phyloP scores from a whole-genome alignment of 1,140 invertebrate genomes.

The Heliothis subflexa region DNA sequence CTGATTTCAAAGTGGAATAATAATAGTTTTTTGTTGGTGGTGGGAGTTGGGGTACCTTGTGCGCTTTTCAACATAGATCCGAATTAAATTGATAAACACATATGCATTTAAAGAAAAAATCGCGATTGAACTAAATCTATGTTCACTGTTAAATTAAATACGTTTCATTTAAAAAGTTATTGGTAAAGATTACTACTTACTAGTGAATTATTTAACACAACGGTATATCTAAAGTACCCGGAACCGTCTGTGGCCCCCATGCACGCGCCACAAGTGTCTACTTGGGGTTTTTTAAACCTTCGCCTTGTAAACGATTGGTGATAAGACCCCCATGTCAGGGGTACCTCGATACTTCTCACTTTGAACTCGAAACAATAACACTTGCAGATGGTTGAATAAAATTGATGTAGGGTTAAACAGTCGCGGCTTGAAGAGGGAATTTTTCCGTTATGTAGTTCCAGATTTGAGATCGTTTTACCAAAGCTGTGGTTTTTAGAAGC shows the following conservation, averaged over 20 bases:
- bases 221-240: conserved; percentile 37
- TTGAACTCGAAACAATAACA: conserved; percentile 5
- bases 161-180: too few relatives aligned
- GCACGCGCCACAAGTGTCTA: conserved; percentile 65
- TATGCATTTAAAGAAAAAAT: too few relatives aligned
- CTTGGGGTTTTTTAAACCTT: conserved; percentile 64
- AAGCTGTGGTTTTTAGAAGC: too few relatives aligned
- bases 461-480: too few relatives aligned
- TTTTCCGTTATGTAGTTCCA: too few relatives aligned
- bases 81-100: background rate
- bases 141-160: too few relatives aligned
- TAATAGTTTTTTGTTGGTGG: conserved; percentile 15
- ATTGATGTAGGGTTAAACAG: too few relatives aligned
- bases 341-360: conserved; percentile 57
- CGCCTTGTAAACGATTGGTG: conserved; percentile 48
- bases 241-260: conserved; percentile 63
- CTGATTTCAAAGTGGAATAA: conserved; percentile 35
- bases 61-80: background rate
- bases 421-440: too few relatives aligned
- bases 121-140: too few relatives aligned
- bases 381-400: background rate
- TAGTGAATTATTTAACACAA: background rate
- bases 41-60: background rate
- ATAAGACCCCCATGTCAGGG: conserved; percentile 71
- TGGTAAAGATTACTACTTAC: background rate